Evolutionary conservation across 2,888 invertebrate species (phyloP), one percentile per base, ranked within the genome.

Genomic region (Myopa testacea): DNA sequence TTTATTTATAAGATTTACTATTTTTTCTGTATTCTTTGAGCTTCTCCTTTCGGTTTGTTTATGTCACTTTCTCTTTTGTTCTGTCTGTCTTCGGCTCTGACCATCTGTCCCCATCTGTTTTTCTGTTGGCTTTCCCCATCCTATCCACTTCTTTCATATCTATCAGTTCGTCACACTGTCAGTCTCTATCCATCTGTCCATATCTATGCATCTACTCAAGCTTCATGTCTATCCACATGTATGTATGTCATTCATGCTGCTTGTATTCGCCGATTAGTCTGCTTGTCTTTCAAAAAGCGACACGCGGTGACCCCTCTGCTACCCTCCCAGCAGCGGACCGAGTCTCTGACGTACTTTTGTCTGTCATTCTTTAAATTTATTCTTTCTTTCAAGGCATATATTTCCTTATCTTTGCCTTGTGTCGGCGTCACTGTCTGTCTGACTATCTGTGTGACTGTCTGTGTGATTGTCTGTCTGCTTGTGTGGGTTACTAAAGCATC

Each of bases 221-320:
- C 7, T 8, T 45, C 45, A 45, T 3, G 4, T 45, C 45, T 45
- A 26, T 45, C 45, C 45, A 8, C 45, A 10, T 45, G 45, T 45
- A 10, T 45, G 45, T 10, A 45, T 10, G 45, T 3, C 55, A 52
- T 38, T 40, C 45, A 38, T 60, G 40, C 58, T 72, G 67, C 74
- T 58, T 70, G 78, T 71, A 4, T 14, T 45, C n/a, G 62, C 69
- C 62, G 65, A 74, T 65, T 73, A 65, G 74, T 72, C 58, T 75
- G 70, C 55, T 71, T 72, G 68, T 40, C 62, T 71, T 74, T 76
- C 75, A 79, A 79, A 79, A 2, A 55, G 79, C 79, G 81, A 81
- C 82, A 82, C 77, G 79, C 79, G 76, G 75, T 80, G 80, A 82
- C 79, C 82, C 80, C 65, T 80, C 79, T 71, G 80, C 78, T 76